Base-by-base conservation (phyloP, 2,113 vertebrate species). In the Poeciliopsis occidentalis region DNA sequence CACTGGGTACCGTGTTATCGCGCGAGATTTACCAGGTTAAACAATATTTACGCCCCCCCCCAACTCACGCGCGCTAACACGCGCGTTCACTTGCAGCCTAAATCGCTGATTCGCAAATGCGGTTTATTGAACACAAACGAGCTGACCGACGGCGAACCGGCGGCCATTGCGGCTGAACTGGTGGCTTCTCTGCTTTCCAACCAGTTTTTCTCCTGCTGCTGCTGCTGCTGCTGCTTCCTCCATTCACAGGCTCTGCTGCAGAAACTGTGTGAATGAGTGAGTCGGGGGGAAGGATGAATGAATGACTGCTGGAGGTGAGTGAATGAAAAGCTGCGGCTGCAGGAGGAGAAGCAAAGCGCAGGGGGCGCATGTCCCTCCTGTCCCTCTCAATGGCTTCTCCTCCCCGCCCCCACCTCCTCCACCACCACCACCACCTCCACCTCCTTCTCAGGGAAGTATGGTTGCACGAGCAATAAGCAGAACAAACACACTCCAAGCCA, bases 191-290 rank as follows among this genome's bases (percentile, higher is more conserved):
- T 30, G 17, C 70, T 57, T 86, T 41, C 79, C 73, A 77, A 62
- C 44, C 62, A 31, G n/a, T 17, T 1, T 10, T 34, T 2, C 1
- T 10, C 34, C 8, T 34, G 8, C 34, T 34, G 8, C 34, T 34
- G 8, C 34, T 34, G 1, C 34, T 34, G 1, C 8, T 37, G 1
- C 10, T 37, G 0, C 34, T 37, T 47, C 51, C 27, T 79, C 70
- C 88, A 92, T 92, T 92, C 90, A 90, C 67, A 74, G 51, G 71
- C 60, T 76, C 44, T 30, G 71, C 51, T 5, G 65, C 68, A 71
- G 61, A 64, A 87, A 78, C 66, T 69, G 66, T 84, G 73, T 89
- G 89, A 92, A 90, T 92, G 87, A 83, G 37, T 84, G 82, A 85
- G 68, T 51, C 63, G 39, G 64, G 51, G 69, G 71, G 66, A 76